Evolutionary conservation across 2,797 vertebrate species (phyloP).

Genomic region (Cyclopterus lumpus): DNA sequence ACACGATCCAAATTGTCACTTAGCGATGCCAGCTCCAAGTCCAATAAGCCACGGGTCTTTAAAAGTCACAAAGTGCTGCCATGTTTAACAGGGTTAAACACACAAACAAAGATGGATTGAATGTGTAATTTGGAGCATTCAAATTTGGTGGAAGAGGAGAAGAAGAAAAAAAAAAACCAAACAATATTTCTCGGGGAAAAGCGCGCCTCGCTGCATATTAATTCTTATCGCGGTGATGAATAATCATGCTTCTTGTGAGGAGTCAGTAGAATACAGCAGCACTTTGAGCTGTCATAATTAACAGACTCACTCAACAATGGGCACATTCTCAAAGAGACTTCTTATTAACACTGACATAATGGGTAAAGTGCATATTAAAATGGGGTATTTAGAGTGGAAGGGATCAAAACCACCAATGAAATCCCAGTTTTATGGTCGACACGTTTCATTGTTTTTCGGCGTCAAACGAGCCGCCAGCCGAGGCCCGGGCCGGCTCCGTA

Average conservation of each 20-base stretch:
- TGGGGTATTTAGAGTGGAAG: slow-evolving; percentile 74
- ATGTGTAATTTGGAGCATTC: slow-evolving; percentile 84
- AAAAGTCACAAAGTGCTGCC: slow-evolving; percentile 77
- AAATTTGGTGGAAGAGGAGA: slow-evolving; percentile 65
- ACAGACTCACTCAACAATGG: slow-evolving; percentile 80
- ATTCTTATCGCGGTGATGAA: slow-evolving; percentile 84
- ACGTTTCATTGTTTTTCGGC: slow-evolving; percentile 66
- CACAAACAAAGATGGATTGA: slow-evolving; percentile 83
- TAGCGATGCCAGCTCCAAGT: slow-evolving; percentile 67
- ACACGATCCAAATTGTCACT: slow-evolving; percentile 73
- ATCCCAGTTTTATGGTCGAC: slow-evolving; percentile 70
- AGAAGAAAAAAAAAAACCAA: slow-evolving; percentile 52
- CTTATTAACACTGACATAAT: slow-evolving; percentile 78
- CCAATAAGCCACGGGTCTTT: slow-evolving; percentile 72
- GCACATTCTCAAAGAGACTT: slow-evolving; percentile 78
- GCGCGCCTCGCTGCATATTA: slow-evolving; percentile 79
- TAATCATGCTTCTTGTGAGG: slow-evolving; percentile 77
- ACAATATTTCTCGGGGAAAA: slow-evolving; percentile 69
- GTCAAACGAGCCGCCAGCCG: slow-evolving; percentile 51
- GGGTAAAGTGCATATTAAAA: slow-evolving; percentile 76
- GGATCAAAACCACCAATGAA: slow-evolving; percentile 74
- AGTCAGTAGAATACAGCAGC: slow-evolving; percentile 77
- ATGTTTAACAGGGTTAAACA: slow-evolving; percentile 82
- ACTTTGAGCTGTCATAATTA: slow-evolving; percentile 82
- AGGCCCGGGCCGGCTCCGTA: slow-evolving; percentile 54